These are phyloP conservation scores for Heliothis virescens DNA, from an alignment of 1,140 invertebrate species.

Conservation along the genomic window DNA sequence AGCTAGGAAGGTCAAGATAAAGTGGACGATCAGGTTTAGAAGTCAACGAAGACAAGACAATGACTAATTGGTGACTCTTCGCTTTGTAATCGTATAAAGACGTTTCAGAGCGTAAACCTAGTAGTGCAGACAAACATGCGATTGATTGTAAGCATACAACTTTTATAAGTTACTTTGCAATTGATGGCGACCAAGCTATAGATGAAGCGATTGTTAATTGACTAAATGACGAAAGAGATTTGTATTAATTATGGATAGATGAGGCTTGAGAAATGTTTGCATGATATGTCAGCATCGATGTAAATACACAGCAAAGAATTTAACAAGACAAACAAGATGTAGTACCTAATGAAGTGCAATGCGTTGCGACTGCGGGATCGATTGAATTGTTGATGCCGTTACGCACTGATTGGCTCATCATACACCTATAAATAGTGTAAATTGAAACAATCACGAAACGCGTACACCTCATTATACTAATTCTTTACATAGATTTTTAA, in stretches of 20 bases:
- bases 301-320: conserved; percentile 1
- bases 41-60: conserved; percentile 55
- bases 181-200: background rate
- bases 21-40: conserved; percentile 46
- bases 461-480: conserved; percentile 12
- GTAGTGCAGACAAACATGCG: background rate
- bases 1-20: conserved; percentile 54
- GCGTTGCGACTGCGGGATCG: conserved; percentile 12
- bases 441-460: conserved; percentile 13
- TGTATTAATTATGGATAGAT: conserved; percentile 22
- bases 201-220: conserved; percentile 23
- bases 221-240: background rate
- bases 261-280: conserved; percentile 41
- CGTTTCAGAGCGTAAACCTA: conserved; percentile 23
- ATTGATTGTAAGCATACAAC: conserved; percentile 14
- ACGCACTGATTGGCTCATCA: conserved; percentile 33
- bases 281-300: conserved; percentile 30
- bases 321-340: conserved; percentile 26
- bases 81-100: conserved; percentile 45
- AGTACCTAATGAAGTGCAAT: conserved; percentile 26
- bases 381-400: conserved; percentile 39
- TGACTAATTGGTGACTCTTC: conserved; percentile 53
- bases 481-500: background rate
- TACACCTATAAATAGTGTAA: conserved; percentile 17
- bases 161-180: background rate